A percentile compares a stretch with the other conserved stretches of the same genome.
These are phyloP conservation scores for Brachypodius melanocephalos DNA, from an alignment of 2,113 vertebrate species.

Conservation along the genomic window DNA sequence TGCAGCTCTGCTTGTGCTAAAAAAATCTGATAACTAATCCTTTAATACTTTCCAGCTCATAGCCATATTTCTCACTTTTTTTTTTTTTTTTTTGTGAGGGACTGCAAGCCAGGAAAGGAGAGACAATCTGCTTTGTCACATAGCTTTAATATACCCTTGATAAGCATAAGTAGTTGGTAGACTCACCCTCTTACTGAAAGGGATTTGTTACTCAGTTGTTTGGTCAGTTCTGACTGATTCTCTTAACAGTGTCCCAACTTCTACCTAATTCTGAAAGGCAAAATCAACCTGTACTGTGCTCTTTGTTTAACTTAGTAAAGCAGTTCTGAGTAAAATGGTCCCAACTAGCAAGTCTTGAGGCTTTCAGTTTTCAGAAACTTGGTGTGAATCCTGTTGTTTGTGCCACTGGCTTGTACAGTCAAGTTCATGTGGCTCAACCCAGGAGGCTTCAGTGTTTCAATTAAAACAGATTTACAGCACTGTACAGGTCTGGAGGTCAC, in stretches of 20 bases:
- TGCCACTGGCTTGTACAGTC: background rate
- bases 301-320: background rate
- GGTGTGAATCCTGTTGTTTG: background rate
- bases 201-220: background rate
- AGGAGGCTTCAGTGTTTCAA: background rate
- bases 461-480: constrained; percentile 14
- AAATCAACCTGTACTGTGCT: background rate
- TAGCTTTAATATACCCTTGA: background rate
- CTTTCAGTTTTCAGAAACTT: background rate
- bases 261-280: background rate
- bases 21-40: background rate
- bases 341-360: background rate
- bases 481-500: background rate
- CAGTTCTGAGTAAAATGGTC: background rate
- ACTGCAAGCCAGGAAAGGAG: background rate
- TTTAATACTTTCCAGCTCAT: background rate
- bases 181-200: background rate
- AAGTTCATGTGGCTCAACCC: background rate
- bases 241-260: background rate
- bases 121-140: background rate
- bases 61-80: background rate
- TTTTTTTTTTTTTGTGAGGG: background rate
- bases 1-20: background rate
- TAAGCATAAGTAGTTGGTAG: background rate
- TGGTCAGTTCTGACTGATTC: background rate